phyloP scores from a whole-genome alignment of 1,140 invertebrate species.

The Geopemphigus sp. region DNA sequence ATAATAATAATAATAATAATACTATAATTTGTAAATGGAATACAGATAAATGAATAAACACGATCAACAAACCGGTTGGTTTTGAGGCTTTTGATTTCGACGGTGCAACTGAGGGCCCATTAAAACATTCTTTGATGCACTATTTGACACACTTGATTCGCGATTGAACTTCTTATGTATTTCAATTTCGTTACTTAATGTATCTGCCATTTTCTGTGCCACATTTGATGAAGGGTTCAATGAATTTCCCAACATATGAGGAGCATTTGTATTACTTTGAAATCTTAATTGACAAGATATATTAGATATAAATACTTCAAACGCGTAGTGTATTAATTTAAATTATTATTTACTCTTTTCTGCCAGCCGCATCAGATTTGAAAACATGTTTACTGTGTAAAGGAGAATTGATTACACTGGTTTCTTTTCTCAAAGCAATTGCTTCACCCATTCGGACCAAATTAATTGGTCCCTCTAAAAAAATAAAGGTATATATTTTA shows the following conservation, averaged over 20 bases:
- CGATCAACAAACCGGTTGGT: not conserved
- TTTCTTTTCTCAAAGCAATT: slow-evolving; percentile 17
- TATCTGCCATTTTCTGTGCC: slow-evolving; percentile 82
- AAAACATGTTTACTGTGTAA: not conserved
- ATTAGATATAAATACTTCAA: not conserved
- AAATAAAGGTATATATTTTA: not conserved
- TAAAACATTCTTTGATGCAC: not conserved
- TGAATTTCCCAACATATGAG: slow-evolving; percentile 85
- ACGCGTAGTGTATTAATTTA: not conserved
- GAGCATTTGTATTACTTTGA: slow-evolving; percentile 66
- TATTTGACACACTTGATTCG: slow-evolving; percentile 8
- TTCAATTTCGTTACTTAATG: slow-evolving; percentile 77
- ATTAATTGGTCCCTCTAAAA: slow-evolving; percentile 21
- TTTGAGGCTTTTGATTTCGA: slow-evolving; percentile 15
- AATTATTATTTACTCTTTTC: slow-evolving; percentile 12
- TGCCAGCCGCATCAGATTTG: slow-evolving; percentile 12
- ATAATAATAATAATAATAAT: not conserved
- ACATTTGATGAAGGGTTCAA: slow-evolving; percentile 80
- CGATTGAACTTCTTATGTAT: slow-evolving; percentile 63
- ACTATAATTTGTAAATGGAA: not conserved
- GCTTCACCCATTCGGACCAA: not conserved
- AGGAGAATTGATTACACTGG: slow-evolving; percentile 26
- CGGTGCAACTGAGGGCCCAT: slow-evolving; percentile 26
- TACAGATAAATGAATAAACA: not conserved
- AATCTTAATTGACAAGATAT: slow-evolving; percentile 52